Evolutionary conservation across 2,797 vertebrate species (phyloP), one percentile per base, ranked within the genome.

Genomic region (Miichthys miiuy): DNA sequence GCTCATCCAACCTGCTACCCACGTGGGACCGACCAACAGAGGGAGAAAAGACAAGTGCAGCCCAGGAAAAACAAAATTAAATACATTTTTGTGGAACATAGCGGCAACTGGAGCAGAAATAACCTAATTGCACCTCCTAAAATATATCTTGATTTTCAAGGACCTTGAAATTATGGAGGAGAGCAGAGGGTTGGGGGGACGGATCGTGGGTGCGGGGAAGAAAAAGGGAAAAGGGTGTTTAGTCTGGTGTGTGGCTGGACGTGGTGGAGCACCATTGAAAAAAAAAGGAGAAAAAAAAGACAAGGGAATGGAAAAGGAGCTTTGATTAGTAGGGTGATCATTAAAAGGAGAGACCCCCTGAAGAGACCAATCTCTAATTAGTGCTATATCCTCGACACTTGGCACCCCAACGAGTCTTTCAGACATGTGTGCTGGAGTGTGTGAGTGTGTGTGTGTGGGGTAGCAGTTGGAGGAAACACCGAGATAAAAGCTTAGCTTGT

Each of bases 311-410:
- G 51, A 70, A 75, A 75, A 83, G 47, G 16, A 60, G 64, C 86
- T 85, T 76, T 91, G 87, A 90, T 82, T 91, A 88, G 83, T 78
- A 50, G 80, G 75, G 75, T 74, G 78, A 90, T 92, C 84, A 85
- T 92, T 93, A 91, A 89, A 88, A 79, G 68, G 67, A 88, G 77
- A 84, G 86, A 79, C 80, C 82, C 88, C 86, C 86, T 47, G 71
- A 83, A 80, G 84, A 92, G 85, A 86, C 69, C 41, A n/a, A 70
- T 81, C 88, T 77, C 87, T 92, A 92, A 92, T 92, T 91, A 90
- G 85, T 62, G 68, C 83, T 64, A 71, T 85, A 87, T 87, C 83
- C 91, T 88, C 83, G 55, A 92, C 85, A 81, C 80, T 80, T 85
- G 84, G 79, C 83, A 82, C 68, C 80, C 56, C 83, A 69, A 86